A percentile compares a stretch with the other conserved stretches of the same genome.
phyloP scores from a whole-genome alignment of 2,797 vertebrate genomes.

The Babyrousa celebensis region DNA sequence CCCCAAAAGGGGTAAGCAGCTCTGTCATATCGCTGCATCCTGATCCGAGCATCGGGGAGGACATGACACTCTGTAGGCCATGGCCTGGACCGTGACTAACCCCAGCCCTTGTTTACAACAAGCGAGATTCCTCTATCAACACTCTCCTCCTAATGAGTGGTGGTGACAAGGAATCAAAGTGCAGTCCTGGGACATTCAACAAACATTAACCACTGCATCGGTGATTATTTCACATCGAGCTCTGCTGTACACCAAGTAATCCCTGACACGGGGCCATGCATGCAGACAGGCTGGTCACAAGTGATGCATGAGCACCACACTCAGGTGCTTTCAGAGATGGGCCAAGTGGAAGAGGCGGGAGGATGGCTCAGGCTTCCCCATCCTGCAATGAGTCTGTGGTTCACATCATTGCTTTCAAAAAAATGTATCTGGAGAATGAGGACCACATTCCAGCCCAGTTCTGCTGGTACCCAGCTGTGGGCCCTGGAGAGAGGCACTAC shows the following conservation, averaged over 20 bases:
- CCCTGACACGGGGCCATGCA: constrained; percentile 61
- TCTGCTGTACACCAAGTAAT: constrained; percentile 80
- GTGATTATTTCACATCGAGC: constrained; percentile 74
- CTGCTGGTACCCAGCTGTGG: neutral
- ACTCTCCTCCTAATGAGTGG: constrained; percentile 73
- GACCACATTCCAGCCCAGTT: neutral
- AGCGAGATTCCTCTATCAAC: constrained; percentile 81
- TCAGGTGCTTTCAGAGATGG: neutral
- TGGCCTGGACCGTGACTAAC: constrained; percentile 69
- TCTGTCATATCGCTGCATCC: constrained; percentile 20
- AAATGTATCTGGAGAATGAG: neutral
- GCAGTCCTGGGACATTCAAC: constrained; percentile 79
- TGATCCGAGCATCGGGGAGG: constrained; percentile 70
- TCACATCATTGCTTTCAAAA: neutral
- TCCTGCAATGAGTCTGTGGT: neutral
- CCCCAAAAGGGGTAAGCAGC: neutral
- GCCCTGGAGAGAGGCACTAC: neutral
- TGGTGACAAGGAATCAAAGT: constrained; percentile 87
- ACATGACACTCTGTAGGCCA: neutral
- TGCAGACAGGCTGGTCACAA: neutral
- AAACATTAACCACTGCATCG: constrained; percentile 88
- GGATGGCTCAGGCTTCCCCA: neutral
- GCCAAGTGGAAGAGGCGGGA: neutral
- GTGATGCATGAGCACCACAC: neutral
- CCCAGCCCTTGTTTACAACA: constrained; percentile 85